Evolutionary conservation across 1,140 invertebrate genomes (phyloP), one percentile per base, ranked within the genome.

Genomic region (Mamestra configurata): DNA sequence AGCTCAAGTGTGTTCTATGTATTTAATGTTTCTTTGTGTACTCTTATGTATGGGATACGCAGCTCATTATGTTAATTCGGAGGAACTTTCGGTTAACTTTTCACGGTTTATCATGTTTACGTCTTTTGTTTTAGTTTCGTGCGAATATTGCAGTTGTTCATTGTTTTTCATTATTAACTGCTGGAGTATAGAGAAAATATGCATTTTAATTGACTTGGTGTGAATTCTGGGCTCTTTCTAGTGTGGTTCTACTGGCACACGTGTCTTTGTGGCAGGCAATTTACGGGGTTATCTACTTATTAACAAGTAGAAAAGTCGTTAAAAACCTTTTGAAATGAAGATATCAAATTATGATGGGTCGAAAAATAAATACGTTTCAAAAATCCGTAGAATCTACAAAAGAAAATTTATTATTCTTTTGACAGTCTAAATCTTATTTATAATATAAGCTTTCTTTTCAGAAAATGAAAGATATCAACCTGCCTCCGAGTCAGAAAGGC

Each of bases 391-490:
- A 1, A 31, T 31, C 27, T 1, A 31, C 27, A 31, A 31, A 31
- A 31, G 5, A 1, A 31, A 1, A 31, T 31, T 3, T 31, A 3
- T 31, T 31, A 31, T 31, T 31, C 5, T 31, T n/a, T n/a, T n/a
- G n/a, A n/a, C n/a, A 31, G 2, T 31, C 27, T 31, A 3, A 3
- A 31, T 31, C 27, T 31, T 31, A 31, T 31, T 31, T 31, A 31
- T 31, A 31, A 31, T 31, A 31, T 31, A 3, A 31, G 5, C 66
- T 82, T 84, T 70, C 81, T 35, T 95, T 94, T 66, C 89, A 97
- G 97, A 97, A 97, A 96, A 93, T 97, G 85, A 97, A 97, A 88
- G 96, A 97, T 43, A 92, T 85, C 82, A 95, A 88, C 51, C 88
- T 87, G 84, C 83, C 91, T 0, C 82, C 89, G 6, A 92, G 86